A percentile compares a stretch with the other conserved stretches of the same genome.
Conservation (phyloP, 2,888 invertebrate genomes). For the Uloborus plumipes region DNA sequence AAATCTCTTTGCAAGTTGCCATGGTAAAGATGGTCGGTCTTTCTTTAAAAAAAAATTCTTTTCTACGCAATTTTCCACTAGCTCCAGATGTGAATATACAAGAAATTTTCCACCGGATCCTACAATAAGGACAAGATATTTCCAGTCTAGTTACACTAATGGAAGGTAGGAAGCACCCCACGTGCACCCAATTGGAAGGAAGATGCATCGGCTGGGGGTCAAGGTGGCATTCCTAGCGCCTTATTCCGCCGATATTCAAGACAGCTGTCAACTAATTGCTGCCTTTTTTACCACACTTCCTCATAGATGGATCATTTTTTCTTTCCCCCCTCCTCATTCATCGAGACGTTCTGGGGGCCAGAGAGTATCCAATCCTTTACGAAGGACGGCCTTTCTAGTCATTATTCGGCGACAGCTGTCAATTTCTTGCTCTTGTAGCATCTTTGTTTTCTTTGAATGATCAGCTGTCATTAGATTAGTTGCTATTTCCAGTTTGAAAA, state of each 20-base stretch:
- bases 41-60: too few species aligned
- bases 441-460: too few species aligned
- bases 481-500: too few species aligned
- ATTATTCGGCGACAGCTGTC: conserved; percentile 24
- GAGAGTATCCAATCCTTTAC: conserved; percentile 18
- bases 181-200: conserved; percentile 34
- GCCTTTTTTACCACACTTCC: conserved; percentile 11
- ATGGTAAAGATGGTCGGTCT: too few species aligned
- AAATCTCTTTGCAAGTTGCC: too few species aligned
- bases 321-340: conserved; percentile 19
- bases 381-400: background rate
- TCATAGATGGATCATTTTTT: conserved; percentile 1
- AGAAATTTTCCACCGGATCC: too few species aligned
- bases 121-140: too few species aligned
- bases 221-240: conserved; percentile 49
- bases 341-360: background rate
- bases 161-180: background rate
- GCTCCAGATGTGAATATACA: too few species aligned
- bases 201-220: conserved; percentile 52
- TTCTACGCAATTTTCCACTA: too few species aligned
- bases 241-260: conserved; percentile 21
- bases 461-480: too few species aligned
- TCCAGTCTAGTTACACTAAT: too few species aligned
- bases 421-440: background rate
- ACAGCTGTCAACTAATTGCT: conserved; percentile 63